phyloP scores from a whole-genome alignment of 2,888 invertebrate species.

The Pammene aurita region DNA sequence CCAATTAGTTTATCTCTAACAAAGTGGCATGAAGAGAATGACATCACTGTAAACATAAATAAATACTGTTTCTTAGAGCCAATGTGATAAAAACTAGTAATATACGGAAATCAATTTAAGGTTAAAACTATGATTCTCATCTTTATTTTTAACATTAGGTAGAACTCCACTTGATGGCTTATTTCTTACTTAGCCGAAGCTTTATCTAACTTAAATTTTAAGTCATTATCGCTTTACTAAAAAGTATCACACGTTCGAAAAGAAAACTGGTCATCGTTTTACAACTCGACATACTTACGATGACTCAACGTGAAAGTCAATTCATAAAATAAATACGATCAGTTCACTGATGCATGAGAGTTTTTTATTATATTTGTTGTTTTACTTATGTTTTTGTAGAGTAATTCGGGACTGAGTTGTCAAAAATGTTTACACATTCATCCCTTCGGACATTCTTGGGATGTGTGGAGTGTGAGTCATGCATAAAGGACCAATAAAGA shows the following conservation, averaged over 20 bases:
- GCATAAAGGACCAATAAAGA: constrained; percentile 24
- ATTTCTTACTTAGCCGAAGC: not conserved
- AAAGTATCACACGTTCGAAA: constrained; percentile 44
- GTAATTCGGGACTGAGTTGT: constrained; percentile 42
- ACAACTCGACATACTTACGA: constrained; percentile 66
- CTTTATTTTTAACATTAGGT: not conserved
- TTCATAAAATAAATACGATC: constrained; percentile 47
- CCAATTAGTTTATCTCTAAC: constrained; percentile 6
- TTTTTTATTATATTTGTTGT: constrained; percentile 26
- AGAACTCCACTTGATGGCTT: not conserved
- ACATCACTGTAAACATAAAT: not conserved
- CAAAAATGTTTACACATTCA: constrained; percentile 46
- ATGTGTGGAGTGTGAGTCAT: constrained; percentile 48
- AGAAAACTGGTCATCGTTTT: constrained; percentile 63
- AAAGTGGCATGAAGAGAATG: not conserved
- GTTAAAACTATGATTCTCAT: not conserved
- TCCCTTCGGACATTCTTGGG: constrained; percentile 46
- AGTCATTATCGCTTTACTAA: constrained; percentile 13
- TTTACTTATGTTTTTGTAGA: constrained; percentile 18
- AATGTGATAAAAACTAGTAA: not conserved
- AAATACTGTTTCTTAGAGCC: too few relatives aligned
- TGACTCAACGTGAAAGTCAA: constrained; percentile 73
- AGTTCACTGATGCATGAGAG: constrained; percentile 31
- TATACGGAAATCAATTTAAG: not conserved
- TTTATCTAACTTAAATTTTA: constrained; percentile 29